A percentile compares a stretch with the other conserved stretches of the same genome.
Evolutionary conservation across 2,797 vertebrate genomes (phyloP).

Genomic region (Chloroceryle inda): DNA sequence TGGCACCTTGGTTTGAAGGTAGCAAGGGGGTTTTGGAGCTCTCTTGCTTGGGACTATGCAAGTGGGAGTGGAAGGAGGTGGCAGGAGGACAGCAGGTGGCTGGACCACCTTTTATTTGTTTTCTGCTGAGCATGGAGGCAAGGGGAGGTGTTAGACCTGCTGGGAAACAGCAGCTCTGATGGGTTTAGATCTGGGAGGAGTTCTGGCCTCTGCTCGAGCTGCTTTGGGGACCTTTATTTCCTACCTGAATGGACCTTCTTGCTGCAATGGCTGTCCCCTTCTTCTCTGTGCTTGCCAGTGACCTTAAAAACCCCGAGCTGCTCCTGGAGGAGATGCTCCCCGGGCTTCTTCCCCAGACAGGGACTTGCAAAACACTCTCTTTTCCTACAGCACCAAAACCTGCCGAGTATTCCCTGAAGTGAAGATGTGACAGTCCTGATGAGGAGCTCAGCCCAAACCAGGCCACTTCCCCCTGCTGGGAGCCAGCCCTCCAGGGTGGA

Average conservation of each 20-base stretch:
- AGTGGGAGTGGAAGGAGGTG: neutral
- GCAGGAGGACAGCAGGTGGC: neutral
- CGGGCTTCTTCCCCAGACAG: neutral
- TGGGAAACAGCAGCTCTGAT: neutral
- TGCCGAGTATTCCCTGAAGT: fast-evolving
- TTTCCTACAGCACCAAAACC: neutral
- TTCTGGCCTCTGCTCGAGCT: neutral
- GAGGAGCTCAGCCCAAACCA: neutral
- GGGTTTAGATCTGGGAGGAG: neutral
- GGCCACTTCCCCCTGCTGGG: fast-evolving
- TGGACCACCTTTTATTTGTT: neutral
- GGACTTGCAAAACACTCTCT: neutral
- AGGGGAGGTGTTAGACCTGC: neutral
- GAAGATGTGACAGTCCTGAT: neutral
- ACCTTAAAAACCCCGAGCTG: neutral
- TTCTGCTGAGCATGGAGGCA: neutral
- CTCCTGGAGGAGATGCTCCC: neutral
- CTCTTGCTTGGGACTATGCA: neutral
- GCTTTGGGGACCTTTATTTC: neutral
- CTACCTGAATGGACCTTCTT: neutral
- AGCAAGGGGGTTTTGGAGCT: neutral
- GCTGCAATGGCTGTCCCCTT: neutral
- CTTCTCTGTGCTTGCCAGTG: neutral
- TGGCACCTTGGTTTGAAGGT: fast-evolving
- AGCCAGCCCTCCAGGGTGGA: neutral